Evolutionary conservation across 2,113 vertebrate genomes (phyloP).

Genomic region (Oreochromis aureus): DNA sequence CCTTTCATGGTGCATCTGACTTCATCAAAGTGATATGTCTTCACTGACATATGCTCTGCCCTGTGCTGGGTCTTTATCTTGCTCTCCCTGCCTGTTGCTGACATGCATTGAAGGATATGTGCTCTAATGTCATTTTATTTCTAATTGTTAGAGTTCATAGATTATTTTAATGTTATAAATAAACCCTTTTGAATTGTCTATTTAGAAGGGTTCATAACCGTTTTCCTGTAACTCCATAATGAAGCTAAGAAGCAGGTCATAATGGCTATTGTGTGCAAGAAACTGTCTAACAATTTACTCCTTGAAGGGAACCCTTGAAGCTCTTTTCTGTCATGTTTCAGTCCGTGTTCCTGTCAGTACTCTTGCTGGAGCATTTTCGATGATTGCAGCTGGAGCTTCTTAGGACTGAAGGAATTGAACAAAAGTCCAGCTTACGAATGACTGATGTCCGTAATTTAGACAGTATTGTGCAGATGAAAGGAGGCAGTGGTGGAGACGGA

Average conservation of each 20-base stretch:
- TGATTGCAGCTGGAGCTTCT: neutral
- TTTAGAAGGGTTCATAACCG: rapidly evolving
- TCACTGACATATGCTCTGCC: neutral
- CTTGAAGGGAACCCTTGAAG: neutral
- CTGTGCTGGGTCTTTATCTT: neutral
- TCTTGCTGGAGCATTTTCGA: neutral
- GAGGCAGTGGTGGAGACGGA: neutral
- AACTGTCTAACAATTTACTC: rapidly evolving
- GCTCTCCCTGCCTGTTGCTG: neutral
- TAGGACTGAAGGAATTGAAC: neutral
- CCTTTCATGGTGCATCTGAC: neutral
- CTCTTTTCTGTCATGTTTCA: neutral
- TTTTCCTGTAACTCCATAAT: neutral
- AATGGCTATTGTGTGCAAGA: neutral
- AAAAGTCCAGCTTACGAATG: neutral
- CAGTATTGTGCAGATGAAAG: neutral
- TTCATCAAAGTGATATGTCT: neutral
- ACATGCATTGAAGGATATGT: neutral
- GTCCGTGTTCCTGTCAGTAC: neutral
- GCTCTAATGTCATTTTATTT: neutral
- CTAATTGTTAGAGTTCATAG: neutral
- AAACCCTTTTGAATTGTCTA: neutral
- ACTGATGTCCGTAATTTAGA: neutral
- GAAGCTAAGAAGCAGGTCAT: neutral
- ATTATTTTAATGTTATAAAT: neutral